These are phyloP conservation scores for Mythimna lalbum DNA, from an alignment of 2,888 invertebrate genomes.

Conservation along the genomic window DNA sequence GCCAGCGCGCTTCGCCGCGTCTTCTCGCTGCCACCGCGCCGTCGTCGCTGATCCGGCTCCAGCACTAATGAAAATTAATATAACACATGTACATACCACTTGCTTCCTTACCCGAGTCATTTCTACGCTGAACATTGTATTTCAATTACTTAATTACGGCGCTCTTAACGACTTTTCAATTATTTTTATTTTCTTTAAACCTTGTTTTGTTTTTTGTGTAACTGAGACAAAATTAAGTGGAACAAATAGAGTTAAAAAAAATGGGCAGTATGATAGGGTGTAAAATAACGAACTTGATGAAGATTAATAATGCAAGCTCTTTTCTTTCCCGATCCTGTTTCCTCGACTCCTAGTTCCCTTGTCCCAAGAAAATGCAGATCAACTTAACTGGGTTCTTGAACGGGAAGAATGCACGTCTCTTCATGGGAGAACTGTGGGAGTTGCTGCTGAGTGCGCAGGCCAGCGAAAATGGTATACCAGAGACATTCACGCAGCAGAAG, in stretches of 20 bases:
- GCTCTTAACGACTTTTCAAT: conserved; percentile 83
- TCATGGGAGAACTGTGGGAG: conserved; percentile 99
- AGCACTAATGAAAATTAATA: conserved; percentile 73
- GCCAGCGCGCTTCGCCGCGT: conserved; percentile 64
- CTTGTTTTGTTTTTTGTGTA: conserved; percentile 52
- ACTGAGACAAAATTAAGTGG: conserved; percentile 49
- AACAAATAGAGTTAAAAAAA: conserved; percentile 40
- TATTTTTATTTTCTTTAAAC: conserved; percentile 65
- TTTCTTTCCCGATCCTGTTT: conserved; percentile 86
- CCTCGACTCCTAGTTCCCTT: conserved; percentile 94
- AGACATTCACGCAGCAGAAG: conserved; percentile 98
- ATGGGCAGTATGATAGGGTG: conserved; percentile 68
- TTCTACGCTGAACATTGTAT: conserved; percentile 65
- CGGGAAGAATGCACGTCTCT: conserved; percentile 98
- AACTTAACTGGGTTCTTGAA: conserved; percentile 99
- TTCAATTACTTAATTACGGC: conserved; percentile 50
- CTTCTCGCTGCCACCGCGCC: conserved; percentile 57
- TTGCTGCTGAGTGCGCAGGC: conserved; percentile 98
- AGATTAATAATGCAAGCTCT: conserved; percentile 76
- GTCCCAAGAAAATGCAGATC: conserved; percentile 99
- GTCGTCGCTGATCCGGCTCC: conserved; percentile 60
- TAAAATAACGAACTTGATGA: conserved; percentile 61
- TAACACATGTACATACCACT: conserved; percentile 73
- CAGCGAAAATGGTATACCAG: conserved; percentile 98
- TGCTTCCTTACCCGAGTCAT: conserved; percentile 88